Evolutionary conservation across 2,797 vertebrate genomes (phyloP).

Genomic region (Malacoraja senta): DNA sequence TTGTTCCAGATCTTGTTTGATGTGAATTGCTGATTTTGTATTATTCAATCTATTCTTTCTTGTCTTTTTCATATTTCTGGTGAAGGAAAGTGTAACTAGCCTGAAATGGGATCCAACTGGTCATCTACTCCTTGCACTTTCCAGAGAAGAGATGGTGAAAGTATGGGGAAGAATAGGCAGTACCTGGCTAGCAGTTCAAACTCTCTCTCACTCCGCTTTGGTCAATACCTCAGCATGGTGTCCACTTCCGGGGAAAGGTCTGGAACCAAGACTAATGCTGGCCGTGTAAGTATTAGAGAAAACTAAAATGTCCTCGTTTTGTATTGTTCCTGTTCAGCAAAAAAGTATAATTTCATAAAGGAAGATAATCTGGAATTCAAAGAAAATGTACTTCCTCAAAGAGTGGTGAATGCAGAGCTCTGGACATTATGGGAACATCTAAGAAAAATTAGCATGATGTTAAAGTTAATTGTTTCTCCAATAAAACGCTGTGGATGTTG

Average conservation of each 20-base stretch:
- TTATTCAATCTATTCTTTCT: neutral
- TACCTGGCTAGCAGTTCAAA: constrained; percentile 62
- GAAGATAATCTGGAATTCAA: no score
- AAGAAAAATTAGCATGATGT: neutral
- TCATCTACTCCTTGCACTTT: constrained; percentile 61
- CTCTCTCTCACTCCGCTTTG: constrained; percentile 57
- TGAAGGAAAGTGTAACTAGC: constrained; percentile 58
- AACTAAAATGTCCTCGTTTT: neutral
- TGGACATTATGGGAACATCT: neutral
- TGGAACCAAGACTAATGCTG: constrained; percentile 64
- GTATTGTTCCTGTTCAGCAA: neutral
- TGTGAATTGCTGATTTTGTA: neutral
- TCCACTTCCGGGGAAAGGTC: constrained; percentile 57
- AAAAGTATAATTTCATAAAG: neutral
- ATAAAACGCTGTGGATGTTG: neutral
- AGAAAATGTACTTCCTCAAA: no score
- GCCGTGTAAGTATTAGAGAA: constrained; percentile 57
- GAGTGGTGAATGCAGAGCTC: neutral
- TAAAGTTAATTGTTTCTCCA: neutral
- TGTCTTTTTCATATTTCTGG: neutral
- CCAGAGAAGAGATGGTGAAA: constrained; percentile 62
- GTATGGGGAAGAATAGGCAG: constrained; percentile 56
- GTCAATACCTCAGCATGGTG: constrained; percentile 65
- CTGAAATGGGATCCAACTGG: constrained; percentile 71
- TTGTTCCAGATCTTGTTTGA: neutral